Conservation (phyloP, 2,888 invertebrate genomes). For the Rhorus exstirpatorius region DNA sequence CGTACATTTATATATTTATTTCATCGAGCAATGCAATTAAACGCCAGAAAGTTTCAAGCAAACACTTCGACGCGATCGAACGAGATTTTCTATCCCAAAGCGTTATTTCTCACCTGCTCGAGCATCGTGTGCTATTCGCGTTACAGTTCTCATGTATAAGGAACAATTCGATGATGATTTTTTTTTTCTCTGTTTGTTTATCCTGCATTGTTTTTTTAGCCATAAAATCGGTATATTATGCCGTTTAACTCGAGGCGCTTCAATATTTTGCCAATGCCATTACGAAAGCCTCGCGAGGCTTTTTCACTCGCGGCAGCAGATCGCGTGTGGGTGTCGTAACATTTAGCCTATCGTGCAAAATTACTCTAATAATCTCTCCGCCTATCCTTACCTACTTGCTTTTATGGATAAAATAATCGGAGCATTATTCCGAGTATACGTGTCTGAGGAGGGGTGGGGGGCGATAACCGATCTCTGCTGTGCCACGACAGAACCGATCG, state of each 20-base stretch:
- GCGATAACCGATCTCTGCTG: not conserved
- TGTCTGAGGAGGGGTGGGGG: constrained; percentile 8
- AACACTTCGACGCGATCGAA: constrained; percentile 47
- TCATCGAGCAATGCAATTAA: constrained; percentile 45
- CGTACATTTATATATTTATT: constrained; percentile 24
- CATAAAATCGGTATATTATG: not conserved
- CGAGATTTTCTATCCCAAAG: constrained; percentile 15
- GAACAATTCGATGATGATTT: not conserved
- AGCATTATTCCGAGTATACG: constrained; percentile 26
- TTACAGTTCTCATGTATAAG: not conserved
- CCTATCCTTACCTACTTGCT: too few relatives aligned
- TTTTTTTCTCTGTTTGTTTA: constrained; percentile 25
- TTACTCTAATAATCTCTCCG: constrained; percentile 53
- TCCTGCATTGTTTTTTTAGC: not conserved
- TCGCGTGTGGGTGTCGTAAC: constrained; percentile 52
- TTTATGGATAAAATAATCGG: constrained; percentile 52
- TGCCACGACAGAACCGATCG: not conserved
- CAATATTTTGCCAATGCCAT: not conserved
- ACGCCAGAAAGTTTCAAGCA: constrained; percentile 49
- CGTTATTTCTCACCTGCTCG: constrained; percentile 40
- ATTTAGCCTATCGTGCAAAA: constrained; percentile 24
- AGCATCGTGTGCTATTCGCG: constrained; percentile 5
- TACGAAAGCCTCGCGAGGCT: not conserved
- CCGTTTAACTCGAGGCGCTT: not conserved
- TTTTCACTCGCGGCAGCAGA: not conserved